Conservation (phyloP, 2,113 vertebrate genomes). For the Apodemus speciosus region DNA sequence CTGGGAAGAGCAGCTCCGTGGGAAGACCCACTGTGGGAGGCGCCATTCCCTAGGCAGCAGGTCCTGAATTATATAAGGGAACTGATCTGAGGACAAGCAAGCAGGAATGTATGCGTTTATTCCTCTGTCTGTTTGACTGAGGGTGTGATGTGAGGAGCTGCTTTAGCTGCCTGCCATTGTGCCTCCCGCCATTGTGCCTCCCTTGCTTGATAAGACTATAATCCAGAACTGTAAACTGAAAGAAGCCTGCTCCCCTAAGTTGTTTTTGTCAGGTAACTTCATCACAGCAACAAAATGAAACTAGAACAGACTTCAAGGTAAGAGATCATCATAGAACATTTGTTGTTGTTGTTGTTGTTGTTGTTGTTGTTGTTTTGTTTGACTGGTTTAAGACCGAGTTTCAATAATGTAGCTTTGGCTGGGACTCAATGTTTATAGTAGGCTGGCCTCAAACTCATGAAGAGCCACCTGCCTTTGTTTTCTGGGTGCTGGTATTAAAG, state of each 20-base stretch:
- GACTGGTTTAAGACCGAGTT: not conserved
- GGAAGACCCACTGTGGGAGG: not conserved
- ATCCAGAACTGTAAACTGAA: not conserved
- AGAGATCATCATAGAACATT: not conserved
- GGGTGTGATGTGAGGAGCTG: not conserved
- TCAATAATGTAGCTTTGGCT: not conserved
- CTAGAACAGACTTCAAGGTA: not conserved
- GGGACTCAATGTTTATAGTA: not conserved
- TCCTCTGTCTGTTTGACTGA: not conserved
- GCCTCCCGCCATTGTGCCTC: not conserved
- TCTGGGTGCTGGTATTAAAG: not conserved
- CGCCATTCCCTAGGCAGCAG: not conserved
- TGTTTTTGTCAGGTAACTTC: not conserved
- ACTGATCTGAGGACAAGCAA: not conserved
- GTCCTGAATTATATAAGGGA: not conserved
- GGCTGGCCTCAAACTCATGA: not conserved
- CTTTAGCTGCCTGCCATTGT: not conserved
- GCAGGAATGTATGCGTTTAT: no score
- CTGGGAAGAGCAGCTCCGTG: not conserved
- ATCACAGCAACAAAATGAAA: not conserved
- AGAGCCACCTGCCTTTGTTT: not conserved
- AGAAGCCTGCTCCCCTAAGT: not conserved
- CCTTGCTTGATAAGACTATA: not conserved
- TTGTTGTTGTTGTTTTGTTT: not conserved
- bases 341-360: not conserved